A percentile compares a stretch with the other conserved stretches of the same genome.
phyloP scores from a whole-genome alignment of 2,888 invertebrate genomes.

The Cerastoderma edule region DNA sequence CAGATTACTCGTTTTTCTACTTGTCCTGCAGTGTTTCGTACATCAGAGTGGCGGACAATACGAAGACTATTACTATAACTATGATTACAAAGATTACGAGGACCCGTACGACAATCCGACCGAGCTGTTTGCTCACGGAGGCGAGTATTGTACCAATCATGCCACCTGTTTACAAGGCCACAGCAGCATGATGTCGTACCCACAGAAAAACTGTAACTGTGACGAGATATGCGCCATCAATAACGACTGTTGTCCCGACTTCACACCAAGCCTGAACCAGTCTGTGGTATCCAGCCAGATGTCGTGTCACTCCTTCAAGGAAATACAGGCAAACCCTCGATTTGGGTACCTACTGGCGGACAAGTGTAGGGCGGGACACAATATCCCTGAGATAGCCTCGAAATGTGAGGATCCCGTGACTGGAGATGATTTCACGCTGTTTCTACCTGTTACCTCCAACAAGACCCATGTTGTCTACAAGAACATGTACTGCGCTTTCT shows the following conservation, averaged over 20 bases:
- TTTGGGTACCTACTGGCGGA: slow-evolving; percentile 38
- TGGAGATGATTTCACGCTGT: background rate
- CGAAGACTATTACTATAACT: too few relatives aligned
- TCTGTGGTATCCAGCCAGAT: background rate
- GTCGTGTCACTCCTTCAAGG: slow-evolving; percentile 21
- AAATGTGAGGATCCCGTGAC: slow-evolving; percentile 26
- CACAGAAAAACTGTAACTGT: slow-evolving; percentile 33
- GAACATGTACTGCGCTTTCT: slow-evolving; percentile 66
- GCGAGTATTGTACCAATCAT: too few relatives aligned
- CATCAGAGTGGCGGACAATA: too few relatives aligned
- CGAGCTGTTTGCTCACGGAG: too few relatives aligned
- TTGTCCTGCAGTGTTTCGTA: too few relatives aligned
- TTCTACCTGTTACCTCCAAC: slow-evolving; percentile 1
- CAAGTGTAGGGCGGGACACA: slow-evolving; percentile 27
- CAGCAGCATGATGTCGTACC: slow-evolving; percentile 13
- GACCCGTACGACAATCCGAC: too few relatives aligned
- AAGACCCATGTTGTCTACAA: slow-evolving; percentile 42
- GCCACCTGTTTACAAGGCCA: too few relatives aligned
- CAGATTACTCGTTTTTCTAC: too few relatives aligned
- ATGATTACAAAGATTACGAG: too few relatives aligned
- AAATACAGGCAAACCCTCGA: background rate
- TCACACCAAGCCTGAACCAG: background rate
- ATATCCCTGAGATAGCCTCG: background rate
- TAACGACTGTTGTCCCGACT: slow-evolving; percentile 23
- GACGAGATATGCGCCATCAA: slow-evolving; percentile 11